Evolutionary conservation across 2,888 invertebrate genomes (phyloP), one percentile per base, ranked within the genome.

Genomic region (Agrypnus murinus): DNA sequence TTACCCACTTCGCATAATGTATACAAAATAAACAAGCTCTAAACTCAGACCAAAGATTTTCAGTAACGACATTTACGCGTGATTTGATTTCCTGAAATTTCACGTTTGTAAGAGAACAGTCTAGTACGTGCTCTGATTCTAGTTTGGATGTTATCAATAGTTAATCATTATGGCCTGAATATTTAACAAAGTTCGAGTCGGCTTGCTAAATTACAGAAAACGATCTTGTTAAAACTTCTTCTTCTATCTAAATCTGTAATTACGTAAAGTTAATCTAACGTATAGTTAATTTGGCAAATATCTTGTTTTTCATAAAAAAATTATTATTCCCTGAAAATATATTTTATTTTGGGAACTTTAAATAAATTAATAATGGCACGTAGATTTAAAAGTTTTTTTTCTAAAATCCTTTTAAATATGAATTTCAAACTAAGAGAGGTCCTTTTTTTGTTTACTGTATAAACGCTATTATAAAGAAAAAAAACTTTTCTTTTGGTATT

Each of bases 81-180:
- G 63, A 63, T 63, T 63, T 48, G 63, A 50, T 63, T 63, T 36
- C 53, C n/a, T 53, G 48, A 63, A 32, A 53, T 53, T 50, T 63
- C 38, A 17, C 8, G 46, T 46, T 48, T 12, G 40, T 25, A 63
- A 32, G 19, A 10, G 50, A 43, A 38, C 36, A 9, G 25, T 25
- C n/a, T n/a, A 53, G 38, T 50, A 63, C 63, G 63, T 63, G 63
- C 36, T 53, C 12, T 9, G 63, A 38, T 19, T 32, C 14, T 40
- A 36, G 36, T 63, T 45, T 34, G 19, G n/a, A 38, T 19, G 15
- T 38, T 53, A 50, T 50, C 63, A 62, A 48, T 62, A 60, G 45
- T 60, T 60, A 60, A 19, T 60, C 19, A 60, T 60, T 60, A 60
- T 31, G 45, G 45, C 31, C 31, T 60, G 45, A 60, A 60, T 43